These are phyloP conservation scores for Drosophila tani DNA, from an alignment of 1,140 invertebrate species.

Conservation along the genomic window DNA sequence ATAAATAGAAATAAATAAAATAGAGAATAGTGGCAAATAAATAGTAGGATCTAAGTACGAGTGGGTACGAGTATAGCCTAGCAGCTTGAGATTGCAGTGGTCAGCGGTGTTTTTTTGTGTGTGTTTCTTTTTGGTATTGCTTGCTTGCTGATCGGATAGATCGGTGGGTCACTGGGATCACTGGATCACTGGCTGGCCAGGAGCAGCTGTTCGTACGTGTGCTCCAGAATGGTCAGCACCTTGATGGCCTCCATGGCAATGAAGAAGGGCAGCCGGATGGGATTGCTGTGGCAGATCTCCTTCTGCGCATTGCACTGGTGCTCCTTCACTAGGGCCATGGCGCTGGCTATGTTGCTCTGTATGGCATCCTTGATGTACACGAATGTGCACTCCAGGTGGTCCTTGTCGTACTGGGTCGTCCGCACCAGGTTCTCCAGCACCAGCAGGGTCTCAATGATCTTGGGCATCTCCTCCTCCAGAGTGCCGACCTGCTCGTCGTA, in stretches of 20 bases:
- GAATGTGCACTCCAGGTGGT: neutral
- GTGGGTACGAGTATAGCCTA: neutral
- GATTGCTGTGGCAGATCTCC: neutral
- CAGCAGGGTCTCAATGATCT: constrained; percentile 29
- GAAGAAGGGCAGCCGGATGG: neutral
- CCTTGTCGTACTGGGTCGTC: neutral
- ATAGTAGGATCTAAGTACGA: constrained; percentile 23
- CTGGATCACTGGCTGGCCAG: too few species aligned
- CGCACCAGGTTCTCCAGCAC: constrained; percentile 15
- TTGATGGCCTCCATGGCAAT: constrained; percentile 29
- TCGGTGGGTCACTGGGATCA: neutral
- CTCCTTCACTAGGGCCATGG: neutral
- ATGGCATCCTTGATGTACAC: constrained; percentile 16
- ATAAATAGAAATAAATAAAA: constrained; percentile 8
- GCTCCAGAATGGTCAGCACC: constrained; percentile 31
- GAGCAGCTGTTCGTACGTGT: constrained; percentile 29
- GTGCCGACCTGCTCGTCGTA: neutral
- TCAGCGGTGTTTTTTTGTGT: constrained; percentile 1
- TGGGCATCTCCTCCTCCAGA: constrained; percentile 17
- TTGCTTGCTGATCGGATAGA: neutral
- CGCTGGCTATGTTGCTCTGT: constrained; percentile 14
- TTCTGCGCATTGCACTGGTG: neutral
- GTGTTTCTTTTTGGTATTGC: constrained; percentile 30
- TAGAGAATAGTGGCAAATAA: constrained; percentile 19
- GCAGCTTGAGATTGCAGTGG: constrained; percentile 29